A percentile compares a stretch with the other conserved stretches of the same genome.
phyloP scores from a whole-genome alignment of 2,113 vertebrate genomes.

The Reinhardtius hippoglossoides region DNA sequence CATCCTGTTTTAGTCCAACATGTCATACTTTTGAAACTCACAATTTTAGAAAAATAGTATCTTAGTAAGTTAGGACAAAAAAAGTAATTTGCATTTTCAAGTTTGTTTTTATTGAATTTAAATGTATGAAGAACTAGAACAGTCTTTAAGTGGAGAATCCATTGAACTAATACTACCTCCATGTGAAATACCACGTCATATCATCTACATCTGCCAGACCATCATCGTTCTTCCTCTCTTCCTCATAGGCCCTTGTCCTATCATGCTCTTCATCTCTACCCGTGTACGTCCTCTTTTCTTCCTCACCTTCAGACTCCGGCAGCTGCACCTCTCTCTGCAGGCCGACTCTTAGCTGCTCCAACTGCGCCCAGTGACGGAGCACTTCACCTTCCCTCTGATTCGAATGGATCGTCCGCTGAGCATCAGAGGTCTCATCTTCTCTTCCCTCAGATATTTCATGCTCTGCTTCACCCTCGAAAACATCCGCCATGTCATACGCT shows the following conservation, averaged over 20 bases:
- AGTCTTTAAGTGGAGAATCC: neutral
- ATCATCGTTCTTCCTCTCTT: constrained; percentile 18
- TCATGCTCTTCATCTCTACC: constrained; percentile 8
- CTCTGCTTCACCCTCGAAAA: constrained; percentile 7
- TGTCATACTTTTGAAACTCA: neutral
- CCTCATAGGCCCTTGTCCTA: neutral
- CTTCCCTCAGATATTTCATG: neutral
- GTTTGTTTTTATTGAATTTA: constrained; percentile 55
- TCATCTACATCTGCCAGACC: constrained; percentile 6
- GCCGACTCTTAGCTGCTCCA: neutral
- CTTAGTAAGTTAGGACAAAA: neutral
- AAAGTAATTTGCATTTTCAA: constrained; percentile 20
- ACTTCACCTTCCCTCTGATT: neutral
- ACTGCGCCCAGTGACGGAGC: neutral
- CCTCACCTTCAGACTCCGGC: constrained; percentile 1
- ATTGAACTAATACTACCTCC: constrained; percentile 53
- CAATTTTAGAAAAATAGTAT: neutral
- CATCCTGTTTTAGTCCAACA: neutral
- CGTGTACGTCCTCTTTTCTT: neutral
- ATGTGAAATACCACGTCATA: constrained; percentile 73
- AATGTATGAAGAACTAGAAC: neutral
- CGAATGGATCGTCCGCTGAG: neutral
- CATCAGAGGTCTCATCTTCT: constrained; percentile 19
- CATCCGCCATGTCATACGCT: neutral
- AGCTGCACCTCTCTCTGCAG: neutral